Conservation (phyloP, 2,113 vertebrate genomes). For the Atractosteus spatula region DNA sequence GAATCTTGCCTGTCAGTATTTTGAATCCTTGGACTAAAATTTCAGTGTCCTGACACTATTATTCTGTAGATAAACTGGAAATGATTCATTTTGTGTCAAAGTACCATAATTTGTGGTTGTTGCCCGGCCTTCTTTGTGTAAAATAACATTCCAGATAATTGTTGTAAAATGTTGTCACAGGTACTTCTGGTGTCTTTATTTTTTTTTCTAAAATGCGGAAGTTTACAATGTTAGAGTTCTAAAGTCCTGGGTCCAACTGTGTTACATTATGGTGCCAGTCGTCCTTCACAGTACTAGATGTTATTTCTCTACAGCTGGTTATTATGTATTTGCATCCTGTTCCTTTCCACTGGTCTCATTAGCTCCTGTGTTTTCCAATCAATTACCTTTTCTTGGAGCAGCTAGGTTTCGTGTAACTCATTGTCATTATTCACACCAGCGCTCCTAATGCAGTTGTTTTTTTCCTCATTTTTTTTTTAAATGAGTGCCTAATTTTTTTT, state of each 20-base stretch:
- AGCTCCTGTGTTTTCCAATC: too few species aligned
- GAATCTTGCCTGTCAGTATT: background rate
- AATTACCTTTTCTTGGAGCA: background rate
- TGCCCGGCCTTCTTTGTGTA: conserved; percentile 26
- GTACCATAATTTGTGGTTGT: conserved; percentile 17
- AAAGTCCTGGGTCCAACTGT: conserved; percentile 5
- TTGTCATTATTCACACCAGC: background rate
- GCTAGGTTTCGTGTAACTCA: background rate
- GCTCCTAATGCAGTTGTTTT: background rate
- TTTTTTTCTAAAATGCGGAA: conserved; percentile 28
- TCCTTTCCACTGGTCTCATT: too few species aligned
- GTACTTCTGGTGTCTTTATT: conserved; percentile 33
- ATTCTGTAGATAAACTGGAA: conserved; percentile 13
- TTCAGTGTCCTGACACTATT: background rate
- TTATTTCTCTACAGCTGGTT: conserved; percentile 13
- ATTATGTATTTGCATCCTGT: background rate
- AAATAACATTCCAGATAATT: conserved; percentile 35
- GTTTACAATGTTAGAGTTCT: conserved; percentile 2
- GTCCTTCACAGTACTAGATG: conserved; percentile 15
- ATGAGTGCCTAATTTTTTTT: conserved; percentile 1
- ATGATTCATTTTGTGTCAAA: conserved; percentile 15
- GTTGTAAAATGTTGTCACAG: conserved; percentile 40
- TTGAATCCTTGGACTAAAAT: background rate
- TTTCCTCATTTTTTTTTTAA: background rate
- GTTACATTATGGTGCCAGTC: conserved; percentile 11